Percentiles rank a stretch among this genome's conserved stretches.
These are phyloP conservation scores for Indicator indicator DNA, from an alignment of 2,113 vertebrate species.

Conservation along the genomic window DNA sequence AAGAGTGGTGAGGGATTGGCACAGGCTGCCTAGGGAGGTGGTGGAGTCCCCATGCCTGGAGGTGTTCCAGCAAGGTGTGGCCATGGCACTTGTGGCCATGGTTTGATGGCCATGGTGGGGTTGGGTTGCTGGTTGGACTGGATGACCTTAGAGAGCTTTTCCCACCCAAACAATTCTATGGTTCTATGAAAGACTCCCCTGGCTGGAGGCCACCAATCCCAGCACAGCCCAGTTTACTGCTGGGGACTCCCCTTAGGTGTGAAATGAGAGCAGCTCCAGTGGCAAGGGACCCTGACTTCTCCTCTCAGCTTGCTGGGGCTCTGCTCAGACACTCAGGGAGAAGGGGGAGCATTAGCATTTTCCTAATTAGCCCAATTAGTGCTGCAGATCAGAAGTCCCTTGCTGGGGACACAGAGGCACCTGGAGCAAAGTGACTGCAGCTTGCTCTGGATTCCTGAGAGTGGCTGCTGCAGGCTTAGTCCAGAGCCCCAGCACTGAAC, in stretches of 20 bases:
- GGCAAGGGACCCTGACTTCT: not conserved
- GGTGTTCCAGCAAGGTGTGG: no score
- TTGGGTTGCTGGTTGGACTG: no score
- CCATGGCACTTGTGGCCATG: no score
- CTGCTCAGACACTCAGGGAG: not conserved
- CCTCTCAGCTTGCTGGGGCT: not conserved
- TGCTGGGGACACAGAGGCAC: not conserved
- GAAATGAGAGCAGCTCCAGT: not conserved
- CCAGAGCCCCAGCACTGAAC: not conserved
- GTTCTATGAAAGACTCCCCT: not conserved
- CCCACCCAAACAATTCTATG: no score
- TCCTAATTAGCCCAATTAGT: conserved; percentile 11
- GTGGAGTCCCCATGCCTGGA: no score
- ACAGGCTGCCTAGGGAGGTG: no score
- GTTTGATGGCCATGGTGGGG: no score
- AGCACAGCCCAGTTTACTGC: not conserved
- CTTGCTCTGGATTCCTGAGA: not conserved
- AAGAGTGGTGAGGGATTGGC: no score
- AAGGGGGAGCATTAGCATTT: not conserved
- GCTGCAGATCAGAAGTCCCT: conserved; percentile 1
- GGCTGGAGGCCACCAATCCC: not conserved
- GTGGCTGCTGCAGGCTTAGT: not conserved
- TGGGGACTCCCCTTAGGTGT: not conserved
- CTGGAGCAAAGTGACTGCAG: not conserved
- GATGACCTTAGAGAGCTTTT: no score